These are phyloP conservation scores for Brachionus rubens DNA, from an alignment of 1,140 invertebrate genomes.

Conservation along the genomic window DNA sequence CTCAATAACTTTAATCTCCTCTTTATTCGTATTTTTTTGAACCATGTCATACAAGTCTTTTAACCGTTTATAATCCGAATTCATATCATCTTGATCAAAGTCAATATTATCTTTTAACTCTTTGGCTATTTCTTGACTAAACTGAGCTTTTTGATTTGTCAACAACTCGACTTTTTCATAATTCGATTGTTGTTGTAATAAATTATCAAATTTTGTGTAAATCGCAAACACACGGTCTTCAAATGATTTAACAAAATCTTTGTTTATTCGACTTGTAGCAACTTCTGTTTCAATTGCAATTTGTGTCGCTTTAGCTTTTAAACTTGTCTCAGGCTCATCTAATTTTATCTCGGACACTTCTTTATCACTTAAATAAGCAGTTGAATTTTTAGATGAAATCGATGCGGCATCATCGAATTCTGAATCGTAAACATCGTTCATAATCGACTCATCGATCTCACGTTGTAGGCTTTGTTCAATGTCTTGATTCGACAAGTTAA, in stretches of 20 bases:
- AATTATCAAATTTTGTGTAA: constrained; percentile 32
- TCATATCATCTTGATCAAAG: not conserved
- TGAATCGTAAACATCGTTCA: not conserved
- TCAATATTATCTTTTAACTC: constrained; percentile 19
- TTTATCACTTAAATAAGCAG: constrained; percentile 15
- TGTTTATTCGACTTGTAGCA: not conserved
- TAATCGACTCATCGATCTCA: constrained; percentile 3
- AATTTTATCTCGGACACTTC: constrained; percentile 19
- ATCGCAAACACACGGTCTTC: constrained; percentile 11
- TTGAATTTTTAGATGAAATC: not conserved
- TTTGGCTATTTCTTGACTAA: constrained; percentile 28
- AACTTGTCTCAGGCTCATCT: not conserved
- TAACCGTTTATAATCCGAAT: not conserved
- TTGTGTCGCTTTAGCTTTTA: not conserved
- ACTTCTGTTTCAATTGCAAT: not conserved
- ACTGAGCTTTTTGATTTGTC: not conserved
- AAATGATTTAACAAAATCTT: constrained; percentile 17
- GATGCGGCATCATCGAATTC: not conserved
- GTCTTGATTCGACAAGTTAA: not conserved
- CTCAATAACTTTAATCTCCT: not conserved
- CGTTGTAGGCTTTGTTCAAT: not conserved
- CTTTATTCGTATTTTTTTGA: not conserved
- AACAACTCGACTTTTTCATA: constrained; percentile 1
- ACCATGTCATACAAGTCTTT: constrained; percentile 18
- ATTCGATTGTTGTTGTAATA: constrained; percentile 4